Conservation (phyloP, 2,113 vertebrate species). For the Ctenomys sociabilis region DNA sequence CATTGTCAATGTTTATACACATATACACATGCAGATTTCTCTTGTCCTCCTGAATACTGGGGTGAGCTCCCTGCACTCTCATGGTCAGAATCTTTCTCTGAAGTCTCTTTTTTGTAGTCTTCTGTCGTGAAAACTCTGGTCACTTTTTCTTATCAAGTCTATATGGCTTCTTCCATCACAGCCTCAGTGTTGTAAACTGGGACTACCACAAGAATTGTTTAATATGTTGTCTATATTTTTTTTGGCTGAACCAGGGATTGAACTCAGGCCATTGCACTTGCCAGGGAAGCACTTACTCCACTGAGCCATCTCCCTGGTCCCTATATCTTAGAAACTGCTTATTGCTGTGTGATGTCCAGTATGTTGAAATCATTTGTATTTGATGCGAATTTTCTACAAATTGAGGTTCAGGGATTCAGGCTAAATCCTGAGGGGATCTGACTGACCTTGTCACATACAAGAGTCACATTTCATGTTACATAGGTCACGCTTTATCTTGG, state of each 20-base stretch:
- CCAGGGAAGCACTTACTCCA: too few species aligned
- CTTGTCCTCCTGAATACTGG: neutral
- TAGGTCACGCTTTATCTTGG: too few species aligned
- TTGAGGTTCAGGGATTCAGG: too few species aligned
- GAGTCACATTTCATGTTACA: too few species aligned
- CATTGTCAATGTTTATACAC: neutral
- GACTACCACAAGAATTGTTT: neutral
- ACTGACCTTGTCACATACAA: too few species aligned
- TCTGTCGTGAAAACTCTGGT: neutral
- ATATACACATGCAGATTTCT: neutral
- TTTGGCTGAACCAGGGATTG: too few species aligned
- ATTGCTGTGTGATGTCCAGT: neutral
- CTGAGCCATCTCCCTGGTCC: too few species aligned
- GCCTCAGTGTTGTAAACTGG: neutral
- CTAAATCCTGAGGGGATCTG: too few species aligned
- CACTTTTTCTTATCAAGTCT: neutral
- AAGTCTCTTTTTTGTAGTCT: neutral
- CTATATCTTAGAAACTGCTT: neutral
- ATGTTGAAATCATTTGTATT: conserved; percentile 1
- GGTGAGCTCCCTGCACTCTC: neutral
- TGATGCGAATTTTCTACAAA: neutral
- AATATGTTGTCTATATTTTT: neutral
- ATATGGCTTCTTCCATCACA: neutral
- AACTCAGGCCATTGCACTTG: too few species aligned
- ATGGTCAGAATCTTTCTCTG: neutral